Evolutionary conservation across 1,140 invertebrate genomes (phyloP).

Genomic region (Nasonia giraulti): DNA sequence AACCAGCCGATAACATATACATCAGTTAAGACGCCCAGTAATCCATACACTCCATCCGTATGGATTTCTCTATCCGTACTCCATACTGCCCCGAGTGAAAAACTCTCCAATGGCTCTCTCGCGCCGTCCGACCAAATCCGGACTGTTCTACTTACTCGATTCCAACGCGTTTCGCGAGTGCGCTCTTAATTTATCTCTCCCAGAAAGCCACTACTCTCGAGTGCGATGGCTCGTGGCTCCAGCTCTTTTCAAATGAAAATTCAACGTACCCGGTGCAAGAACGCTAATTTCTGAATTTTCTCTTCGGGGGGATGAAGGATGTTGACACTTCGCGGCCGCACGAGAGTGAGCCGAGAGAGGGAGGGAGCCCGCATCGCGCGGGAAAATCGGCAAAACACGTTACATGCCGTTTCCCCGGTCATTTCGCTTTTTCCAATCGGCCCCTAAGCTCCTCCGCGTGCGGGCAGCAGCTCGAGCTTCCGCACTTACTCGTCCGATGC

Average conservation of each 20-base stretch:
- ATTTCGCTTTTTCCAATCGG: not conserved
- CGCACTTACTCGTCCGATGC: no score
- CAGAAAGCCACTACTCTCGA: not conserved
- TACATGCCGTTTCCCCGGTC: not conserved
- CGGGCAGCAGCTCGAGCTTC: not conserved
- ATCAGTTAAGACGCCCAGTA: not conserved
- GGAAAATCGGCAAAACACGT: constrained; percentile 20
- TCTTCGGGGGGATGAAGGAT: not conserved
- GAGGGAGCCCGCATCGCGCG: not conserved
- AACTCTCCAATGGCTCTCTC: not conserved
- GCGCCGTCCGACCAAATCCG: not conserved
- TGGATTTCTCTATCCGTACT: no score
- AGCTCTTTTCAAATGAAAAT: not conserved
- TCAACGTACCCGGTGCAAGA: not conserved
- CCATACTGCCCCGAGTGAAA: no score
- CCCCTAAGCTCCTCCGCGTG: not conserved
- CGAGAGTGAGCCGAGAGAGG: not conserved
- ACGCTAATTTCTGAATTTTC: not conserved
- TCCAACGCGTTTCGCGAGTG: not conserved
- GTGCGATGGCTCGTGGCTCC: not conserved
- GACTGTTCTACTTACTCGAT: not conserved
- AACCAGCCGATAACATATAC: not conserved
- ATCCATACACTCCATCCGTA: not conserved
- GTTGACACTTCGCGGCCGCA: not conserved
- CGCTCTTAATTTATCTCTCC: not conserved